Conservation (phyloP, 2,797 vertebrate species). For the Acridotheres tristis region DNA sequence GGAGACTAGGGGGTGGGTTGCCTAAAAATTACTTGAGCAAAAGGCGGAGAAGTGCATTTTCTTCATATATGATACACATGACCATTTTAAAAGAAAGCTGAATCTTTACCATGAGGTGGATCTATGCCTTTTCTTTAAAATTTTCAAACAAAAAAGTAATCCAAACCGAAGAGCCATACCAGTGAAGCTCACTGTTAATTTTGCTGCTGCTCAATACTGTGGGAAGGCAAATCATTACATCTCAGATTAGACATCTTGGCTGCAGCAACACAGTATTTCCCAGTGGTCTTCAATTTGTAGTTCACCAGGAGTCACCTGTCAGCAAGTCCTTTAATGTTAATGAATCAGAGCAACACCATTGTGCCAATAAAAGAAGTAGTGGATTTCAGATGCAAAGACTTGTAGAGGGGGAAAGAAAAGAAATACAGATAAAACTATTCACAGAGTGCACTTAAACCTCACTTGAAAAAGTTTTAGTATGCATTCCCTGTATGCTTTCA, state of each 20-base stretch:
- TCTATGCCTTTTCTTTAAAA: neutral
- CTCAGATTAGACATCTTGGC: conserved; percentile 52
- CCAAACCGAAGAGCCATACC: neutral
- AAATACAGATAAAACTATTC: neutral
- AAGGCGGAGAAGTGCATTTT: fast-evolving
- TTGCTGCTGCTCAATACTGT: neutral
- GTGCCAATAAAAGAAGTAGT: neutral
- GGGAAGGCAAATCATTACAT: conserved; percentile 14
- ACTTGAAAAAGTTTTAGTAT: neutral
- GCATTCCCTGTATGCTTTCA: neutral
- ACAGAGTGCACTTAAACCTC: neutral
- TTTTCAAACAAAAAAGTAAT: neutral
- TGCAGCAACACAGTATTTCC: conserved; percentile 42
- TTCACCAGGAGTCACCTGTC: conserved; percentile 44
- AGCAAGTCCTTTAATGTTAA: conserved; percentile 43
- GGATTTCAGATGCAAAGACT: conserved; percentile 8
- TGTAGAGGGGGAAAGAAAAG: neutral
- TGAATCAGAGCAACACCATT: conserved; percentile 11
- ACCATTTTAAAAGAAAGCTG: neutral
- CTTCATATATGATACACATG: neutral
- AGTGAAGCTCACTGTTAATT: neutral
- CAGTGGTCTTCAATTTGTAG: conserved; percentile 42
- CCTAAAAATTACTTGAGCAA: neutral
- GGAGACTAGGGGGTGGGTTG: neutral
- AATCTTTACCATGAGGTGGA: neutral